phyloP scores from a whole-genome alignment of 2,113 vertebrate species.

The Calyptommatus sinebrachiatus region DNA sequence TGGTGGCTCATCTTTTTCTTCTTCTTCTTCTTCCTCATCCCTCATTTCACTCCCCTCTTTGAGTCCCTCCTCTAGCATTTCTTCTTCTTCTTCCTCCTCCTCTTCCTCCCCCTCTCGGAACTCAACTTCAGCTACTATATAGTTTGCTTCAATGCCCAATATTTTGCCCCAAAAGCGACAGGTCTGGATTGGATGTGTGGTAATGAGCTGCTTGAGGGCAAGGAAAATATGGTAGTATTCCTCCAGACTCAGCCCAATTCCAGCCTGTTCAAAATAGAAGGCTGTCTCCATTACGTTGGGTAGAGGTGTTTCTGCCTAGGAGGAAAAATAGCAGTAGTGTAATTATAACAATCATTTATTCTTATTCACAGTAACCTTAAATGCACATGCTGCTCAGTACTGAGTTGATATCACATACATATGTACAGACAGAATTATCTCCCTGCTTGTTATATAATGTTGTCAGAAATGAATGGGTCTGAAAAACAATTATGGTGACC shows the following conservation, averaged over 20 bases:
- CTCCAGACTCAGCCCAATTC: slow-evolving; percentile 81
- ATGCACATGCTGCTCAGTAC: background rate
- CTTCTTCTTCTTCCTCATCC: slow-evolving; percentile 52
- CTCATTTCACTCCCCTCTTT: slow-evolving; percentile 28
- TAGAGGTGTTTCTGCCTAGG: slow-evolving; percentile 75
- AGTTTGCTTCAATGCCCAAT: slow-evolving; percentile 82
- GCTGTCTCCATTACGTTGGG: slow-evolving; percentile 87
- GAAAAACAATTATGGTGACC: background rate
- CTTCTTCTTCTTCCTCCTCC: slow-evolving; percentile 72
- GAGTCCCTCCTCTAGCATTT: slow-evolving; percentile 49
- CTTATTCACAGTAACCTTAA: background rate
- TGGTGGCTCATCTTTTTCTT: slow-evolving; percentile 68
- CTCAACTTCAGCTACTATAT: slow-evolving; percentile 88
- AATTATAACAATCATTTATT: background rate
- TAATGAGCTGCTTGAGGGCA: slow-evolving; percentile 84
- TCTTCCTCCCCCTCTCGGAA: slow-evolving; percentile 81
- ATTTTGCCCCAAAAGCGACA: slow-evolving; percentile 96
- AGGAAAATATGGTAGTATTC: slow-evolving; percentile 88
- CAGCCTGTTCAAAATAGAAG: slow-evolving; percentile 90
- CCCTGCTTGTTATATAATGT: background rate
- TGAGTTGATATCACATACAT: background rate
- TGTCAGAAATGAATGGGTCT: background rate
- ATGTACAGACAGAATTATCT: background rate
- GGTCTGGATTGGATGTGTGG: slow-evolving; percentile 73
- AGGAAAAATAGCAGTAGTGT: slow-evolving; percentile 26